These are phyloP conservation scores for Cyanoliseus patagonus DNA, from an alignment of 2,113 vertebrate species.

Conservation along the genomic window DNA sequence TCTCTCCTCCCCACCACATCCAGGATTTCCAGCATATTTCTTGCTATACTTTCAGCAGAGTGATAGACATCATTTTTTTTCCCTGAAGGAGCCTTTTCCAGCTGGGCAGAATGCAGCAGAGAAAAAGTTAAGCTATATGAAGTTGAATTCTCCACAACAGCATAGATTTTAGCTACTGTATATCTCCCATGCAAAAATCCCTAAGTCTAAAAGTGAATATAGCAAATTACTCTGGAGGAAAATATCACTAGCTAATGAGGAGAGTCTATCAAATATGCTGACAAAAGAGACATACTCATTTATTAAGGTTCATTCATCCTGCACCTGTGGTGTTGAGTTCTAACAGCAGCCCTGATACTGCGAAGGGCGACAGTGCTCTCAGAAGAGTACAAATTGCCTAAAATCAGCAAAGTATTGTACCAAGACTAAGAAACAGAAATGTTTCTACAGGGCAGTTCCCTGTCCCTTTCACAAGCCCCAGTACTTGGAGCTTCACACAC, in stretches of 20 bases:
- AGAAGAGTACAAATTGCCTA: neutral
- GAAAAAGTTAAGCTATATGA: conserved; percentile 14
- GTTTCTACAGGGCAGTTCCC: neutral
- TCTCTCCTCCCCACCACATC: neutral
- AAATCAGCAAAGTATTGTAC: neutral
- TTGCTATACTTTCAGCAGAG: neutral
- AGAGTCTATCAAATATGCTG: neutral
- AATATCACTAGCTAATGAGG: conserved; percentile 27
- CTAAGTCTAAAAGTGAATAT: conserved; percentile 20
- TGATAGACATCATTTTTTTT: neutral
- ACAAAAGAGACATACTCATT: neutral
- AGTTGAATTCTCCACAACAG: neutral
- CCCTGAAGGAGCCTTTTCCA: neutral
- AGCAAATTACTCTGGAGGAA: neutral
- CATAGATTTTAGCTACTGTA: neutral
- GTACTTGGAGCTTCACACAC: neutral
- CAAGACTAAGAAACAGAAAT: neutral
- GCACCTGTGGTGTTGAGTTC: neutral
- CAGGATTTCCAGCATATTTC: neutral
- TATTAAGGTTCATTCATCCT: neutral
- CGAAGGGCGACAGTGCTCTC: neutral
- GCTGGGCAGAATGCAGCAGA: neutral
- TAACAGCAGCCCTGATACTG: neutral
- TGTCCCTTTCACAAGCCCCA: neutral
- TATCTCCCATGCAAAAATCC: conserved; percentile 21